A percentile compares a stretch with the other conserved stretches of the same genome.
Evolutionary conservation across 2,113 vertebrate genomes (phyloP).

Genomic region (Redunca redunca): DNA sequence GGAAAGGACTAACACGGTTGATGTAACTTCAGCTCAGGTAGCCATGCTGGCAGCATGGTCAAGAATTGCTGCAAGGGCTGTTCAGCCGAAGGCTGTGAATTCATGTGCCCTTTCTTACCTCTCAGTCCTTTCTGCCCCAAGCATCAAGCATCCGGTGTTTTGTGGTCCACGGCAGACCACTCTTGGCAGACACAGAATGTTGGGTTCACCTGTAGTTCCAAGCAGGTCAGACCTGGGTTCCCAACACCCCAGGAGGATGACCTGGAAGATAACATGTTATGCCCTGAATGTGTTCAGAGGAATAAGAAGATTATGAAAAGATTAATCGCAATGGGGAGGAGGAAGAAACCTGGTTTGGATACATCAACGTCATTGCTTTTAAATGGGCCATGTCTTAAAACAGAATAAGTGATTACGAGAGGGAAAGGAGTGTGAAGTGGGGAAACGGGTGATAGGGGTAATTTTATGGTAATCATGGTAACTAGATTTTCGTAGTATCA

Average conservation of each 20-base stretch:
- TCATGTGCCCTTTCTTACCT: not conserved
- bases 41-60: not conserved
- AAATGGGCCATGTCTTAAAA: not conserved
- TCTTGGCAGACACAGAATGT: not conserved
- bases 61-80: not conserved
- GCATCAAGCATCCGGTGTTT: not conserved
- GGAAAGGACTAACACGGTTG: not conserved
- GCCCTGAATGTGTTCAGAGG: not conserved
- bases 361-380: not conserved
- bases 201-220: not conserved
- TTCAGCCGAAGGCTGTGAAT: not conserved
- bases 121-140: slow-evolving; percentile 24
- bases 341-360: not conserved
- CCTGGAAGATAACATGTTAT: not conserved
- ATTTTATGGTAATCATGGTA: not conserved
- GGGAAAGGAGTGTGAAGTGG: not conserved
- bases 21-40: not conserved
- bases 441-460: not conserved
- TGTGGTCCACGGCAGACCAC: not conserved
- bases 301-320: not conserved
- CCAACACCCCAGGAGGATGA: not conserved
- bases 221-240: not conserved
- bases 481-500: not conserved
- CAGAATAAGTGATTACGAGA: not conserved
- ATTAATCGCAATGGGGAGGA: not conserved